Percentiles rank a stretch among this genome's conserved stretches.
phyloP scores from a whole-genome alignment of 2,113 vertebrate genomes.

The human region GRCh38 chr13:98425501-98426000 shows the following conservation, averaged over 20 bases:
- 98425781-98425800: neutral
- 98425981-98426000: neutral
- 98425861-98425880: neutral
- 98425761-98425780: neutral
- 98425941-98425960: neutral
- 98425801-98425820: neutral
- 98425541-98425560: no score
- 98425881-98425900: neutral
- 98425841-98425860: neutral
- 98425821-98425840: neutral
- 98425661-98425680: no score
- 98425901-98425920: neutral
- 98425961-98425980: neutral
- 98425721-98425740: neutral
- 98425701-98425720: neutral
- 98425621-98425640: no score
- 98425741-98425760: neutral
- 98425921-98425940: slow-evolving; percentile 5
- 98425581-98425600: no score
- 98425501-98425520: no score
- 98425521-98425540: no score
- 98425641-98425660: no score
- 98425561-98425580: no score
- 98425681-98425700: no score
- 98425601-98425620: no score